Evolutionary conservation across 37 sponge, comb jelly and placozoan genomes (phyloP), one percentile per base, ranked within the genome.

Genomic region (Theonella swinhoei): DNA sequence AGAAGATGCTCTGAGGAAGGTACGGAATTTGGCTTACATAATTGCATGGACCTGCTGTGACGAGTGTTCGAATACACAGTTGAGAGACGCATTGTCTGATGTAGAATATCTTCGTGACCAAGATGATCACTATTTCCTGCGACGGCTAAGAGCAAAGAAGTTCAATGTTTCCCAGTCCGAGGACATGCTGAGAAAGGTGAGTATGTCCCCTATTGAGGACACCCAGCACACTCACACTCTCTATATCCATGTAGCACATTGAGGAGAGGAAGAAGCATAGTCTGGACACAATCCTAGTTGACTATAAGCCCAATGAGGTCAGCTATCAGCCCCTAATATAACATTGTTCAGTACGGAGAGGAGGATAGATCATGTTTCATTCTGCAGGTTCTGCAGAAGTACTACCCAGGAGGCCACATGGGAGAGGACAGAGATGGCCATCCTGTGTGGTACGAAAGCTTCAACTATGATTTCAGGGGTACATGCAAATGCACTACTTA

Each of bases 371-470:
- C n/a, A n/a, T n/a, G n/a, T n/a, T n/a, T n/a, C n/a, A n/a, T 22
- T 75, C 29, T 24, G 19, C 64, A 86, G 87, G 87, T 86, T n/a
- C 38, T 86, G 32, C 29, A 72, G 54, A 77, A 84, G 86, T 92
- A 80, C 60, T 81, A 64, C 42, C 70, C 93, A 38, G 79, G 82
- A n/a, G 91, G 90, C 0, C 54, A 43, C 63, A 81, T 85, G 68
- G 93, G 93, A 2, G 91, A 88, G 37, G 93, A 92, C 68, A 80
- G 85, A 64, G 90, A 85, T 35, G 91, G 93, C 2, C 87, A 89
- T 39, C 90, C 91, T 8, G 84, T 92, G 20, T 75, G 54, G 64
- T 92, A 86, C 35, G 78, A 89, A 37, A 62, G 34, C 54, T 35
- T 84, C 54, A 47, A 47, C 54, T 47, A 47, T 47, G 54, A 47